Evolutionary conservation across 2,888 invertebrate species (phyloP), one percentile per base, ranked within the genome.

Genomic region (Campoplex capitator): DNA sequence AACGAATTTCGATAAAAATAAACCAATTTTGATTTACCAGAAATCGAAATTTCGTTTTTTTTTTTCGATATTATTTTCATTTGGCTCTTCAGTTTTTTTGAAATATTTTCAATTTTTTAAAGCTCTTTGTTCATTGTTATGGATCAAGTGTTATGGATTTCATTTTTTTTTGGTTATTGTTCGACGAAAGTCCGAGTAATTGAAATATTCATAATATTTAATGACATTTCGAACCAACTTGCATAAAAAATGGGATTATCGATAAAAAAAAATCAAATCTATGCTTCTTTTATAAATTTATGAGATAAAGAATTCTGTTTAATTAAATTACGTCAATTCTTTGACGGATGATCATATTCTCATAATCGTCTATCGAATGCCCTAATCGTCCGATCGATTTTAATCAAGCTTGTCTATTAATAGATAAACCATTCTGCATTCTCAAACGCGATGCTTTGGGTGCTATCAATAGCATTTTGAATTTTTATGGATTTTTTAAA

Each of bases 371-470:
- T 45, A 70, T 83, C 48, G 45, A 58, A 28, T 56, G 18, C 48
- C 32, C 23, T 65, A 62, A 76, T 76, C 23, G 76, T 58, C n/a
- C 38, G 48, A 45, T 71, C 58, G 42, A 65, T 62, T 54, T 18
- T 70, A 76, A 85, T 81, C 45, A 48, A 76, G 45, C 38, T 28
- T 16, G 16, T 56, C 83, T 76, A 76, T 70, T 56, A 82, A 82
- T 82, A 82, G 54, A 54, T 54, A 13, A 32, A n/a, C 7, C 48
- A 32, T 76, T 80, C 35, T 54, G 58, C n/a, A 8, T 48, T 48
- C 51, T 8, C 62, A 16, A 32, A n/a, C 35, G 65, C 32, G 16
- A 51, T 35, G 51, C 65, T 38, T 38, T 73, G 73, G 32, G 32
- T 54, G 45, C 8, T n/a, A 32, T 42, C 28, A 45, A 38, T 38